These are phyloP conservation scores for Esperia sulphurella DNA, from an alignment of 2,888 invertebrate species.

Conservation along the genomic window DNA sequence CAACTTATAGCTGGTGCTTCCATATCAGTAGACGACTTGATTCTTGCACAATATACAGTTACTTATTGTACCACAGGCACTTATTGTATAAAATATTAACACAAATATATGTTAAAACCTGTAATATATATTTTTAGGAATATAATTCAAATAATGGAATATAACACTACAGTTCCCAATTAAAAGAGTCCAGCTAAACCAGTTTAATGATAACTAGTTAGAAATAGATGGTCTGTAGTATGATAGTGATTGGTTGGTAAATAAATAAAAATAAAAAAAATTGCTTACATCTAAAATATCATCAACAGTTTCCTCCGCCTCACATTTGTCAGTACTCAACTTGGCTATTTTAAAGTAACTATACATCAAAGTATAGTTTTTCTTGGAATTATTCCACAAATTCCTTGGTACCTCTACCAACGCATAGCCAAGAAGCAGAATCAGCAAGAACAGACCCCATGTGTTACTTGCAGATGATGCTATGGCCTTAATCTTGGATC, in stretches of 20 bases:
- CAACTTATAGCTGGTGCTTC: no score
- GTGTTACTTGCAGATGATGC: slow-evolving; percentile 99
- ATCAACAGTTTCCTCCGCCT: slow-evolving; percentile 97
- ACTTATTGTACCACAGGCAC: no score
- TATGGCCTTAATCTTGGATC: slow-evolving; percentile 96
- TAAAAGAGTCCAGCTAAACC: no score
- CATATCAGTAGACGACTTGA: no score
- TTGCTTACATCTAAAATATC: slow-evolving; percentile 92
- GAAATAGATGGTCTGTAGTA: no score
- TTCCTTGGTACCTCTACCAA: slow-evolving; percentile 96
- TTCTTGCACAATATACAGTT: no score
- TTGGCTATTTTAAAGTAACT: slow-evolving; percentile 97
- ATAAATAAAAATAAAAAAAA: background rate
- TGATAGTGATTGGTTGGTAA: background rate
- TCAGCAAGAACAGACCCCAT: slow-evolving; percentile 97
- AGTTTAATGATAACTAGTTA: no score
- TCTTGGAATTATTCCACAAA: slow-evolving; percentile 94
- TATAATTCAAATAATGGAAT: no score
- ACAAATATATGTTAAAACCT: no score
- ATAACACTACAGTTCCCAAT: no score
- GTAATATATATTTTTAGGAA: no score
- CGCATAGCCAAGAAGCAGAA: slow-evolving; percentile 94
- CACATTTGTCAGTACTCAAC: slow-evolving; percentile 95
- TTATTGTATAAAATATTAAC: no score
- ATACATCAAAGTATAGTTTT: slow-evolving; percentile 89